Evolutionary conservation across 2,888 invertebrate genomes (phyloP).

Genomic region (Pomacea canaliculata): DNA sequence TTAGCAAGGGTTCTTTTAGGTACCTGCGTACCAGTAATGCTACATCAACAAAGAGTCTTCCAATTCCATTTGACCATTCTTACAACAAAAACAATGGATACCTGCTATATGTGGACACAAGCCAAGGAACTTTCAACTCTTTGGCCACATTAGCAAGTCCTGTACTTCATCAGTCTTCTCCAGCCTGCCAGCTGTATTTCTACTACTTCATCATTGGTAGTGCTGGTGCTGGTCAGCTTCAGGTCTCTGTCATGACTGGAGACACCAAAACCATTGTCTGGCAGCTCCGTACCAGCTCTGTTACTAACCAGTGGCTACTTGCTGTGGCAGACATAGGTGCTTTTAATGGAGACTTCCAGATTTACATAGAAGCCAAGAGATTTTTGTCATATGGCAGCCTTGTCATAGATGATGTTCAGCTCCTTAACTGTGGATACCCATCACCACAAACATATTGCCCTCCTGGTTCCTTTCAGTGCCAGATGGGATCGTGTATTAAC

Average conservation of each 20-base stretch:
- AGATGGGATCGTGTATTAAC: slow-evolving; percentile 55
- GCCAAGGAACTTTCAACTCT: slow-evolving; percentile 34
- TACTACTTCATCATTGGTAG: slow-evolving; percentile 31
- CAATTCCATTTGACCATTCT: slow-evolving; percentile 55
- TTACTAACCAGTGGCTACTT: slow-evolving; percentile 50
- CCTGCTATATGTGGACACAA: slow-evolving; percentile 80
- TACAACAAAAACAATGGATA: slow-evolving; percentile 65
- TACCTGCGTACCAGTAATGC: slow-evolving; percentile 49
- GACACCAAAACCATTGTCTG: slow-evolving; percentile 38
- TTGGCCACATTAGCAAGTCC: slow-evolving; percentile 49
- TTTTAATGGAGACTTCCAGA: slow-evolving; percentile 44
- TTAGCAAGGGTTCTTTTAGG: slow-evolving; percentile 51
- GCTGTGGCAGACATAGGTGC: slow-evolving; percentile 55
- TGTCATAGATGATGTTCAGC: slow-evolving; percentile 59
- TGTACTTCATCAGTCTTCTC: slow-evolving; percentile 75
- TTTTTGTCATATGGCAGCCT: slow-evolving; percentile 49
- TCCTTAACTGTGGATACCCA: slow-evolving; percentile 54
- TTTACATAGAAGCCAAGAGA: slow-evolving; percentile 49
- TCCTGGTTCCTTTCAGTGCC: slow-evolving; percentile 45
- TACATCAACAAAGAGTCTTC: slow-evolving; percentile 47
- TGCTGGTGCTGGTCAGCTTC: slow-evolving; percentile 6
- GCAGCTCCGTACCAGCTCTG: slow-evolving; percentile 30
- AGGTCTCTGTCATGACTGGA: slow-evolving; percentile 29
- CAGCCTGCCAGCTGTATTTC: slow-evolving; percentile 79
- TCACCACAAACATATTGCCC: slow-evolving; percentile 42